Base-by-base conservation (phyloP, 2,113 vertebrate species). In the Lanius ludovicianus region DNA sequence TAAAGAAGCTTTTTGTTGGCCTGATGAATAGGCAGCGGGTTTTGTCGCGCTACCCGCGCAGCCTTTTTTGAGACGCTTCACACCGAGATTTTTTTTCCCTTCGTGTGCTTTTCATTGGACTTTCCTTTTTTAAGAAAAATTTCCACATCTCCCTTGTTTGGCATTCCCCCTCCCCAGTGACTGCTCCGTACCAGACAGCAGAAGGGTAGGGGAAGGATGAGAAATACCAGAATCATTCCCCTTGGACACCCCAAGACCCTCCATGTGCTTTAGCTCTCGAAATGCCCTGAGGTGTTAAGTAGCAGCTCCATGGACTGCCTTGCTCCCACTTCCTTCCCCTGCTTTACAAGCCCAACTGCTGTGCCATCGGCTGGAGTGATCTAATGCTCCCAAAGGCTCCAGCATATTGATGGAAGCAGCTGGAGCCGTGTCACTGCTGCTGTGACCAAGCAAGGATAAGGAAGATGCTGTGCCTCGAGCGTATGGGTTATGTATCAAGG, bases 1-100 rank as follows among this genome's bases (percentile, higher is more conserved):
- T 97, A 95, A 97, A 98, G 97, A 97, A 98, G 97, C 94, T 97
- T 98, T 98, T 98, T 98, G 98, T 98, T 98, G 95, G 91, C 74
- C 95, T 96, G 75, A 94, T 98, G 98, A 98, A 98, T 98, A 97
- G 97, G 92, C 86, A 73, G 93, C 95, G 90, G 82, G 95, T 95
- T 98, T 92, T 96, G 96, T 92, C 90, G 70, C 55, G 47, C 89
- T 96, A 85, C 69, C 86, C 85, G 52, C 41, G 71, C 91, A 39
- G 89, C 67, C 39, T 95, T 83, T 95, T 96, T 95, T 42, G 94
- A 95, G 97, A 94, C 31, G 15, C 76, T 97, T 97, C 96, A 80
- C 89, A 69, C 89, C 15, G 49, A 85, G 91, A 44, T 18, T 75
- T 74, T 95, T 84, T 55, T 69, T 37, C 28, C 44, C 44, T 86